Evolutionary conservation across 2,113 vertebrate species (phyloP), one percentile per base, ranked within the genome.

Genomic region (Pituophis catenifer): DNA sequence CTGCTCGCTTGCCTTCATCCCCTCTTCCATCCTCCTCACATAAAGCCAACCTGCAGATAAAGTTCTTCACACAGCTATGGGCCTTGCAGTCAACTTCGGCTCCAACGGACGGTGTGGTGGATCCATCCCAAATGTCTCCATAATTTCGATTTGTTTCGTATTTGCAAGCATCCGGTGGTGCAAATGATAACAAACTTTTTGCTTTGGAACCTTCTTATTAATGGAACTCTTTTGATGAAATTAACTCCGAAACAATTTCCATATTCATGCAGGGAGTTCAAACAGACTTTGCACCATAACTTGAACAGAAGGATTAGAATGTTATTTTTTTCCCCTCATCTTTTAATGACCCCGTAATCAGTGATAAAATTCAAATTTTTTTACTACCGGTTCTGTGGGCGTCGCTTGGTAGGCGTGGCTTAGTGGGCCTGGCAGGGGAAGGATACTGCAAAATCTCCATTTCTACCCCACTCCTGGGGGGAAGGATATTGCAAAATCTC

Each of bases 121-220:
- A 8, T 19, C 65, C 65, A 75, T 19, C 88, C 38, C 90, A 53
- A 94, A 54, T 92, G 33, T 44, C 44, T 88, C 2, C 38, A 29
- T 10, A 54, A 53, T 19, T n/a, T 65, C 11, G 0, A 88, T 70
- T 54, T 6, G 89, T 90, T 93, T 91, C 91, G 89, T 75, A 91
- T 90, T 59, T 91, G 23, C 91, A 44, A 33, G 38, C 38, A 92
- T 91, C 92, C 21, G 0, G 65, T 48, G 3, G 95, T 44, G 81
- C 70, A 96, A 70, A 50, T 91, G 90, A 65, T 92, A 88, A 95
- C 91, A 89, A 21, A 88, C 93, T 92, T 89, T 95, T 88, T 52
- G n/a, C 93, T 91, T 95, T 13, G 38, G 58, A 54, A 52, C 93
- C 94, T 96, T 91, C 94, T 90, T 24, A 94, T 96, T 96, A 96